phyloP scores from a whole-genome alignment of 2,888 invertebrate genomes.

The Nymphalis c-album region DNA sequence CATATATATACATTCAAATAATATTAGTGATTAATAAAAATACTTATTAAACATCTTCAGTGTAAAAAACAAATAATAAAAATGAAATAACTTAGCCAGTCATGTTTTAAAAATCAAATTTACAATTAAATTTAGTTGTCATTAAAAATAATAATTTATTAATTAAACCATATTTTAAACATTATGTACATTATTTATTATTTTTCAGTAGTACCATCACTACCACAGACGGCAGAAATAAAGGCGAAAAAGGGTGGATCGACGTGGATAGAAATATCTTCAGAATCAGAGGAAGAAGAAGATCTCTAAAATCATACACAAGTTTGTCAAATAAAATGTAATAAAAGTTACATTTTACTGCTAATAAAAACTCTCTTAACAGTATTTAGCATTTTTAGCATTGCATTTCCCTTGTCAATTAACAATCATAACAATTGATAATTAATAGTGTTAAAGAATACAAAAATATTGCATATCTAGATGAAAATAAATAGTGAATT shows the following conservation, averaged over 20 bases:
- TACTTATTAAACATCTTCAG: too few relatives aligned
- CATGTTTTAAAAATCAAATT: background rate
- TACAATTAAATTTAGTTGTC: background rate
- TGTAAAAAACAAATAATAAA: background rate
- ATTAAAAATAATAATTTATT: background rate
- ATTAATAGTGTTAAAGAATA: constrained; percentile 45
- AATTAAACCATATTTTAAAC: background rate
- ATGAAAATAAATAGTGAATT: constrained; percentile 45
- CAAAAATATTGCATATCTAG: constrained; percentile 38
- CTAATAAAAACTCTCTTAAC: constrained; percentile 63
- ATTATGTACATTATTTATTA: constrained; percentile 3
- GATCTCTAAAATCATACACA: constrained; percentile 44
- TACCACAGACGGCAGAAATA: constrained; percentile 67
- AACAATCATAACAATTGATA: constrained; percentile 53
- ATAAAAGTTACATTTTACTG: constrained; percentile 64
- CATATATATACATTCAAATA: too few relatives aligned
- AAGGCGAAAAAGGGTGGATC: constrained; percentile 59
- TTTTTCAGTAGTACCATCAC: constrained; percentile 65
- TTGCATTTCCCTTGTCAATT: constrained; percentile 61
- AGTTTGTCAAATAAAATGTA: constrained; percentile 65
- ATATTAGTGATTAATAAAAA: too few relatives aligned
- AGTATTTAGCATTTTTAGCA: constrained; percentile 54
- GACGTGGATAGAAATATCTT: constrained; percentile 75
- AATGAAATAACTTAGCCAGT: too few relatives aligned
- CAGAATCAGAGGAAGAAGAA: constrained; percentile 68